Evolutionary conservation across 2,797 vertebrate genomes (phyloP).

Genomic region (Paguma larvata): DNA sequence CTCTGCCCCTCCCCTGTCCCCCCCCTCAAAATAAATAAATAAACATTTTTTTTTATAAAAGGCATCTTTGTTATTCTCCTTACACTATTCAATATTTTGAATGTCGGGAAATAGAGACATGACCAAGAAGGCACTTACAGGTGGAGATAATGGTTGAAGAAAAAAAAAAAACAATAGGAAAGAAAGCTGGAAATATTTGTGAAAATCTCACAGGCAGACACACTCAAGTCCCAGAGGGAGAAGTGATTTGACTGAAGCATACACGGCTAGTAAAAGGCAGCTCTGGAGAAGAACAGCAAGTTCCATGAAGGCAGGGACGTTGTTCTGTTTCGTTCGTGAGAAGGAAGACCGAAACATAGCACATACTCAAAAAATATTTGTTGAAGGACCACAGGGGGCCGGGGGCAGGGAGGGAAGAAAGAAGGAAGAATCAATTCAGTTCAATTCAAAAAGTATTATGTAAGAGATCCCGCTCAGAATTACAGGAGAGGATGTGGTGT

Average conservation of each 20-base stretch:
- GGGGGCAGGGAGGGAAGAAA: not conserved
- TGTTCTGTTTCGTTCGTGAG: not conserved
- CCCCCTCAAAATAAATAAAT: too few relatives aligned
- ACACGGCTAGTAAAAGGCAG: not conserved
- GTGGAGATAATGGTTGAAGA: not conserved
- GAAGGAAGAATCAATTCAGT: not conserved
- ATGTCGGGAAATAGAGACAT: not conserved
- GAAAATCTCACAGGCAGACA: not conserved
- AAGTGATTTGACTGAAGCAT: not conserved
- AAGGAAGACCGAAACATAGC: not conserved
- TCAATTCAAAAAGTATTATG: not conserved
- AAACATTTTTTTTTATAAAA: not conserved
- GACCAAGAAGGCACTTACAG: not conserved
- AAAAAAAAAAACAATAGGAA: not conserved
- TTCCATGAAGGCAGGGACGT: not conserved
- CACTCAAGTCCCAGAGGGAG: not conserved
- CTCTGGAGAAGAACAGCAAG: constrained; percentile 35
- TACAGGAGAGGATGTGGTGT: not conserved
- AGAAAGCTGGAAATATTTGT: not conserved
- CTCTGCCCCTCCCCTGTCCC: too few relatives aligned
- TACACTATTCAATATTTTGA: constrained; percentile 6
- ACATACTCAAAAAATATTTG: constrained; percentile 2
- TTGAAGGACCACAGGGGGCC: not conserved
- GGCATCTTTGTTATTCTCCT: constrained; percentile 11
- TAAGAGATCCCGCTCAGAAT: not conserved